Conservation (phyloP, 2,113 vertebrate species). For the Bagarius yarrelli region DNA sequence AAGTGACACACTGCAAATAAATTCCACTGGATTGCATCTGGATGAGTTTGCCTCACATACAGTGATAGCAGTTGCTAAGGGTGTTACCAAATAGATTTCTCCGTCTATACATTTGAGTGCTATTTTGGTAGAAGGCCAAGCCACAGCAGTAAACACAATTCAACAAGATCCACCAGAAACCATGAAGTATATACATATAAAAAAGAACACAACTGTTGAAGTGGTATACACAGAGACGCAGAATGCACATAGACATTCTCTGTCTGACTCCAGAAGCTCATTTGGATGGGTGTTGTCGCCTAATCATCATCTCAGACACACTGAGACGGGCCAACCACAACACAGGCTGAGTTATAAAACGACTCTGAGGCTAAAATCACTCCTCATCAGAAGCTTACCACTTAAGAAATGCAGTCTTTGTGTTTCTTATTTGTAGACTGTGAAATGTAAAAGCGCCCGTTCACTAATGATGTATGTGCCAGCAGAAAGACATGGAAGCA, state of each 20-base stretch:
- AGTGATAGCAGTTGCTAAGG: slow-evolving; percentile 67
- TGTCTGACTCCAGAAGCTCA: slow-evolving; percentile 44
- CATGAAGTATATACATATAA: slow-evolving; percentile 31
- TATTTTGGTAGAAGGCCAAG: slow-evolving; percentile 63
- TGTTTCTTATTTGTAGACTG: slow-evolving; percentile 25
- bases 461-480: slow-evolving; percentile 11
- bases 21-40: slow-evolving; percentile 62
- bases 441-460: slow-evolving; percentile 8
- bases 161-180: slow-evolving; percentile 64
- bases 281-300: slow-evolving; percentile 58
- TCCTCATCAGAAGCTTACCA: slow-evolving; percentile 54
- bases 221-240: slow-evolving; percentile 31
- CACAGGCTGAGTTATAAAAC: slow-evolving; percentile 58
- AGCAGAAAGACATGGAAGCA: slow-evolving; percentile 20
- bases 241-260: slow-evolving; percentile 21
- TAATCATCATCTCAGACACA: slow-evolving; percentile 59
- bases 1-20: background rate
- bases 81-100: slow-evolving; percentile 70
- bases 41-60: slow-evolving; percentile 68
- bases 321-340: slow-evolving; percentile 54
- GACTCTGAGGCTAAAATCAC: slow-evolving; percentile 58
- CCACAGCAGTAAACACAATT: slow-evolving; percentile 68
- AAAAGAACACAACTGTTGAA: slow-evolving; percentile 24
- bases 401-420: slow-evolving; percentile 39
- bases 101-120: slow-evolving; percentile 63